Evolutionary conservation across 1,140 invertebrate species (phyloP), one percentile per base, ranked within the genome.

Genomic region (Drosophila lowei): DNA sequence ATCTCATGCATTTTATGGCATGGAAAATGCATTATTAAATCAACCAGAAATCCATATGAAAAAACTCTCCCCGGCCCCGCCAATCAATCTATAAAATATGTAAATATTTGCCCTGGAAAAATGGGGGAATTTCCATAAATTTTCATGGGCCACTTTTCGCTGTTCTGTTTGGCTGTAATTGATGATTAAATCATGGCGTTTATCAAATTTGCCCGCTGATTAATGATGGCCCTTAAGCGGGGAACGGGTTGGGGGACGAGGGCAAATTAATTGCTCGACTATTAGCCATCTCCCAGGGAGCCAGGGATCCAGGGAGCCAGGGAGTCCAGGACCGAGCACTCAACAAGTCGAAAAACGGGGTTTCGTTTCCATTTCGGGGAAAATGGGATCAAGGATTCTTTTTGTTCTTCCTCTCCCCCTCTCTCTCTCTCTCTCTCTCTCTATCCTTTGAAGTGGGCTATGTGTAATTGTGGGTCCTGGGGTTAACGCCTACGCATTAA

Each of bases 181-280:
- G 60, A 58, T 58, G 50, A 53, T 60, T 55, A 78, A 68, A 62
- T 78, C 52, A 79, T 78, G 59, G 63, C 60, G 77, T 72, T 71
- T 81, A 71, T 83, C 80, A 84, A 84, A 75, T 84, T 84, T 71
- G 58, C 58, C 42, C 60, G 34, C 50, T 73, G 67, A 81, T 80
- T 73, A 74, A 78, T 78, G 65, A 72, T 62, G 56, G 58, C 71
- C 54, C 34, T 5, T 0, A 38, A 38, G 44, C 38, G 11, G 34
- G 5, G 18, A 18, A 18, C 18, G 18, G 23, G 5, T 23, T 18
- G 16, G 23, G 23, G 23, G 0, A 23, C 5, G 23, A 16, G 59
- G 3, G 43, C 48, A 44, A 85, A 84, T 85, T 84, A 84, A 84
- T 85, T 85, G 66, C 57, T 60, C 15, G 52, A 54, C 52, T 55